Percentiles rank a stretch among this genome's conserved stretches.
These are phyloP conservation scores for Xylocampa areola DNA, from an alignment of 2,888 invertebrate genomes.

Conservation along the genomic window DNA sequence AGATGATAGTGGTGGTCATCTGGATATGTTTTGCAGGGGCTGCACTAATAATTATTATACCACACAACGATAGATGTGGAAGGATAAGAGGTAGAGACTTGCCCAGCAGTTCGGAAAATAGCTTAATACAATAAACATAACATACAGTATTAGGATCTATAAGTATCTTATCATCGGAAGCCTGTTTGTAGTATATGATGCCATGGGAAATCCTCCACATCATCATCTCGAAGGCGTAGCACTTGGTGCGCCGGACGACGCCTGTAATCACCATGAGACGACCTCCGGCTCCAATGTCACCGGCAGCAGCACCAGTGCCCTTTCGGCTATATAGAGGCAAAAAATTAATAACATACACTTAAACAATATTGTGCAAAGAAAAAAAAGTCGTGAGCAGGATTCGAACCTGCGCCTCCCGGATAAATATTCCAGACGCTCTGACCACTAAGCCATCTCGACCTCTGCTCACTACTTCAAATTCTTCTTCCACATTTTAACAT, in stretches of 20 bases:
- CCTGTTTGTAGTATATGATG: slow-evolving; percentile 95
- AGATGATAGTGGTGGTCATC: no score
- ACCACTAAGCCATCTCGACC: no score
- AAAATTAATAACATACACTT: neutral
- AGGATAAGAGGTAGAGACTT: no score
- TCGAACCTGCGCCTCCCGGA: no score
- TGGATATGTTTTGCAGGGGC: no score
- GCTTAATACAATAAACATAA: neutral
- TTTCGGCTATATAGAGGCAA: slow-evolving; percentile 4
- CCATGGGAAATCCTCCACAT: slow-evolving; percentile 90
- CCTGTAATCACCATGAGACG: slow-evolving; percentile 77
- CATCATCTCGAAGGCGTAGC: slow-evolving; percentile 78
- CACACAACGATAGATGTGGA: no score
- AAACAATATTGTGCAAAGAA: neutral
- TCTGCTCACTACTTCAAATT: no score
- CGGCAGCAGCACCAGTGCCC: slow-evolving; percentile 8
- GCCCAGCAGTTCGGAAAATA: no score
- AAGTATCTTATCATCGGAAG: slow-evolving; percentile 93
- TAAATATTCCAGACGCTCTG: no score
- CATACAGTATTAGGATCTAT: slow-evolving; percentile 94
- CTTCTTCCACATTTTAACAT: no score
- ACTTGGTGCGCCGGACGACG: slow-evolving; percentile 69
- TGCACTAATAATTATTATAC: no score
- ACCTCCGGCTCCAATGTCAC: slow-evolving; percentile 52
- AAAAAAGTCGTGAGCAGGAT: no score